A percentile compares a stretch with the other conserved stretches of the same genome.
These are phyloP conservation scores for Drosophila greeni DNA, from an alignment of 2,888 invertebrate species.

Conservation along the genomic window DNA sequence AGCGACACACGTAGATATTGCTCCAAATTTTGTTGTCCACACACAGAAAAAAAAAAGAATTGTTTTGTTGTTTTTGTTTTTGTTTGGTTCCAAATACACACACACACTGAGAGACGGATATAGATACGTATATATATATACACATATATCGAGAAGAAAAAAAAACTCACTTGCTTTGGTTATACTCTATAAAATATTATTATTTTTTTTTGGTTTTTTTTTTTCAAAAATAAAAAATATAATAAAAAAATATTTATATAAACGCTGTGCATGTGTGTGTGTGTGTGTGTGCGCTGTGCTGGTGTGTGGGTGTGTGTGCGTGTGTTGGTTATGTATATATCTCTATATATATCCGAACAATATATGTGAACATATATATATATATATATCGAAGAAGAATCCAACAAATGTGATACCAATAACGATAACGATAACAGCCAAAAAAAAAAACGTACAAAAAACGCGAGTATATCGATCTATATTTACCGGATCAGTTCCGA, in stretches of 20 bases:
- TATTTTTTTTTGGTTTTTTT: constrained; percentile 49
- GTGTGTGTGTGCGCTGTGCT: constrained; percentile 37
- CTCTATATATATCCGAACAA: constrained; percentile 35
- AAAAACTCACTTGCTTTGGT: constrained; percentile 48
- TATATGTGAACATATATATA: constrained; percentile 22
- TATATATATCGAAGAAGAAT: constrained; percentile 26
- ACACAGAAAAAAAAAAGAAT: constrained; percentile 45
- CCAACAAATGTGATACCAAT: constrained; percentile 34
- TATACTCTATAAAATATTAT: constrained; percentile 44
- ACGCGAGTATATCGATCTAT: constrained; percentile 32
- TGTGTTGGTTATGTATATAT: constrained; percentile 45
- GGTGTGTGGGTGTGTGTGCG: constrained; percentile 43
- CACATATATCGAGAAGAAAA: constrained; percentile 15
- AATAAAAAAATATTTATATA: constrained; percentile 13
- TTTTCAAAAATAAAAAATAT: constrained; percentile 44
- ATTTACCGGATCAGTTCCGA: constrained; percentile 39
- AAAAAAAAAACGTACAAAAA: not conserved
- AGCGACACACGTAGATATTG: constrained; percentile 78
- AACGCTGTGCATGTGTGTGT: constrained; percentile 39
- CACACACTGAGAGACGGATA: constrained; percentile 20
- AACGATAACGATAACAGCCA: constrained; percentile 20
- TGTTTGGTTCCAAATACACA: constrained; percentile 57
- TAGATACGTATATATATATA: constrained; percentile 24
- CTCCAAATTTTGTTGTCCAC: constrained; percentile 60
- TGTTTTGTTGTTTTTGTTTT: constrained; percentile 64